Evolutionary conservation across 2,888 invertebrate genomes (phyloP).

Genomic region (Nomada hirtipes): DNA sequence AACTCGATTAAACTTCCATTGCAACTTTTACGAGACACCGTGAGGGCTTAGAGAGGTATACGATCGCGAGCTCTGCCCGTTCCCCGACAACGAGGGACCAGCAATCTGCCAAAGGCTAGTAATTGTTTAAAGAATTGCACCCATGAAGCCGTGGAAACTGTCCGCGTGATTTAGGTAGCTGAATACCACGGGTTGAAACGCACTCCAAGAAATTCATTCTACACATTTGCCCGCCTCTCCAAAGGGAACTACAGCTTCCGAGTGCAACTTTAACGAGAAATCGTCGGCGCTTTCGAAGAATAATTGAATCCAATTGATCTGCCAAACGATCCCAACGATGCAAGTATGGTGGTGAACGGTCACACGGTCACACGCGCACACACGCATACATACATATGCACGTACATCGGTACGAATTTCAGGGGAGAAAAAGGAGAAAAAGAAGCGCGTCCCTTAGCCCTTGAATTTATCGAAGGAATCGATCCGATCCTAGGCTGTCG

Average conservation of each 20-base stretch:
- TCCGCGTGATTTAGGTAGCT: slow-evolving; percentile 38
- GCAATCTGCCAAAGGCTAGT: slow-evolving; percentile 43
- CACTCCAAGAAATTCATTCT: slow-evolving; percentile 18
- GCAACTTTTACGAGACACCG: slow-evolving; percentile 79
- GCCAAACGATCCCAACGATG: slow-evolving; percentile 37
- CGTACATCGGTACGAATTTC: no score
- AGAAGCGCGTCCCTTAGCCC: neutral
- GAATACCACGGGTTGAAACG: slow-evolving; percentile 29
- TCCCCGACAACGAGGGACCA: slow-evolving; percentile 16
- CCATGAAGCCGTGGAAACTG: slow-evolving; percentile 2
- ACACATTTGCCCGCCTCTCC: slow-evolving; percentile 15
- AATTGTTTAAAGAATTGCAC: slow-evolving; percentile 65
- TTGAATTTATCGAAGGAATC: neutral
- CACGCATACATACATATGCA: neutral
- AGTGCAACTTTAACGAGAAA: slow-evolving; percentile 49
- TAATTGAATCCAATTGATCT: slow-evolving; percentile 48
- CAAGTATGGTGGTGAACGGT: neutral
- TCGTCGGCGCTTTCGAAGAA: slow-evolving; percentile 39
- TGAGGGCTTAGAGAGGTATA: slow-evolving; percentile 68
- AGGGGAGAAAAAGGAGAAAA: no score
- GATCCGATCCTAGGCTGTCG: neutral
- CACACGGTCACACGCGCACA: no score
- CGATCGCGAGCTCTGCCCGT: slow-evolving; percentile 60
- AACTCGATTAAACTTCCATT: slow-evolving; percentile 82
- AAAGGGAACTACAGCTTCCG: slow-evolving; percentile 4